Percentiles rank a stretch among this genome's conserved stretches.
Evolutionary conservation across 2,113 vertebrate genomes (phyloP).

Genomic region (Microcebus jonahi): DNA sequence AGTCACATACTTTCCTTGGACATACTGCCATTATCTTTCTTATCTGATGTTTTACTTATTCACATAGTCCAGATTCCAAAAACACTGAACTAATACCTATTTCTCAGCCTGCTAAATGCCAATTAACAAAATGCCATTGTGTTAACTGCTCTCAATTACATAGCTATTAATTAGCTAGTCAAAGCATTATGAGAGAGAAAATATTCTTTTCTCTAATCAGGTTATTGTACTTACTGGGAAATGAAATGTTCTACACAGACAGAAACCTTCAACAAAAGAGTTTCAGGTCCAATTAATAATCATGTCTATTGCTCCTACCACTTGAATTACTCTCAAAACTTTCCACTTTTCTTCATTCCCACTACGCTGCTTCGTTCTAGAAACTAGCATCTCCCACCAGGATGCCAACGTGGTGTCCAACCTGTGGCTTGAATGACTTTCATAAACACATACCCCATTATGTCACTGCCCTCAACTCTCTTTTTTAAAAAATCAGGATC

Average conservation of each 20-base stretch:
- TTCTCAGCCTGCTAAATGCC: background rate
- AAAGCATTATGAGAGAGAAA: constrained; percentile 15
- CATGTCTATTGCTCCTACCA: background rate
- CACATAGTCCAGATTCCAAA: background rate
- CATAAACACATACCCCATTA: background rate
- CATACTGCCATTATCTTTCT: background rate
- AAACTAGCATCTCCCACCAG: background rate
- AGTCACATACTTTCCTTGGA: background rate
- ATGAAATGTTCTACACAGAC: constrained; percentile 1
- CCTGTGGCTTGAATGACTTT: background rate
- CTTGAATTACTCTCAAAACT: background rate
- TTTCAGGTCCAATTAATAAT: background rate
- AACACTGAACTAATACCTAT: background rate
- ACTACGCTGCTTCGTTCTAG: background rate
- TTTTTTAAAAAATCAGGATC: background rate
- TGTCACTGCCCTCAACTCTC: background rate
- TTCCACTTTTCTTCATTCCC: background rate
- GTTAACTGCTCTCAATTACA: background rate
- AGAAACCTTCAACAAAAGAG: background rate
- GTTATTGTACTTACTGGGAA: constrained; percentile 24
- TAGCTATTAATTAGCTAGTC: background rate
- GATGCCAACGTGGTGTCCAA: background rate
- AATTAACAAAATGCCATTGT: constrained; percentile 31
- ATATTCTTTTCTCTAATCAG: constrained; percentile 1
- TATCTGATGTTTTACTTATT: background rate